Conservation (phyloP, 2,113 vertebrate genomes). For the Geothlypis trichas region DNA sequence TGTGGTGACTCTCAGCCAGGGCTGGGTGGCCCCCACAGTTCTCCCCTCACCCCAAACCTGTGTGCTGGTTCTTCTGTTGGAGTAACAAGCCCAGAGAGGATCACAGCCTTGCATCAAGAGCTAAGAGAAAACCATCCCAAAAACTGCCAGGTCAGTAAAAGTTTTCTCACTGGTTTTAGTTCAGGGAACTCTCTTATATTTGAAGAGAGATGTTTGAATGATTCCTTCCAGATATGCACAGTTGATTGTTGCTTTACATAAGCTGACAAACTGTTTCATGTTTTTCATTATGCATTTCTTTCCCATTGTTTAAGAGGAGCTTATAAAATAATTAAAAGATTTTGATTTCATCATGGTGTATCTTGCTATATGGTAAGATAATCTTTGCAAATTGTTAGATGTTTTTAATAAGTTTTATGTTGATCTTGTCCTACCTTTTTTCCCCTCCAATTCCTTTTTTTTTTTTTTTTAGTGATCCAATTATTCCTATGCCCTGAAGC, state of each 20-base stretch:
- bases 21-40: background rate
- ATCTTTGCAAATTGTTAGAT: background rate
- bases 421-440: conserved; percentile 3
- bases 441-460: background rate
- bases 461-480: conserved; percentile 36
- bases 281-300: background rate
- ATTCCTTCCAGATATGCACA: background rate
- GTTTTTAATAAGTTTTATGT: background rate
- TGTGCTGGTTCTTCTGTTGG: background rate
- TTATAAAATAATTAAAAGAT: background rate
- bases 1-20: background rate
- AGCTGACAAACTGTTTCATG: background rate
- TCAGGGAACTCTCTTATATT: background rate
- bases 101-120: conserved; percentile 68
- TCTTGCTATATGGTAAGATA: background rate
- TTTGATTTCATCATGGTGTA: background rate
- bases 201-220: background rate
- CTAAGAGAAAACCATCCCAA: conserved; percentile 58
- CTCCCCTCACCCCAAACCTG: background rate
- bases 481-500: conserved; percentile 63
- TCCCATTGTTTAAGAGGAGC: background rate
- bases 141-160: conserved; percentile 62
- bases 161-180: background rate
- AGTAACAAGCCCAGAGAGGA: conserved; percentile 68
- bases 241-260: background rate